Evolutionary conservation across 1,140 invertebrate species (phyloP).

Genomic region (Conus betulinus): DNA sequence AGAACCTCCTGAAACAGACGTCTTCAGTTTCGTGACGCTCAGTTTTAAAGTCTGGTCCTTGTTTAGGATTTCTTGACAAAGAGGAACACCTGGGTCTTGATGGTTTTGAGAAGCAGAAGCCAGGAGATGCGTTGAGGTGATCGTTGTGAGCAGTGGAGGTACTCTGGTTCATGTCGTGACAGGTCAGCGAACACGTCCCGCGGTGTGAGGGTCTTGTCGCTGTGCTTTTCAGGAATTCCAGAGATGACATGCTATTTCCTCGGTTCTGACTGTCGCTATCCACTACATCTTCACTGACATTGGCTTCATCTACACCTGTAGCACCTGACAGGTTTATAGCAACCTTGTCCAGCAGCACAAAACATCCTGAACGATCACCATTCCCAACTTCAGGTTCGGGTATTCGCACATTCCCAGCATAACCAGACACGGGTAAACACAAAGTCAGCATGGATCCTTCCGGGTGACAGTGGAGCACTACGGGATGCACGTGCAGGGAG

Average conservation of each 20-base stretch:
- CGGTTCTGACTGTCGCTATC: not conserved
- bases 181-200: too few species aligned
- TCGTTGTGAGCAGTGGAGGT: not conserved
- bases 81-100: not conserved
- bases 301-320: too few species aligned
- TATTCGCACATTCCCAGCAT: too few species aligned
- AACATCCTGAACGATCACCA: not conserved
- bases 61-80: not conserved
- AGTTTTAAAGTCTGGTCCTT: not conserved
- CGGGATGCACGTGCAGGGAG: constrained; percentile 17
- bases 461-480: not conserved
- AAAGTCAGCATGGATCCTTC: not conserved
- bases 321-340: not conserved
- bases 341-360: not conserved
- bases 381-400: not conserved
- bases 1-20: too few species aligned
- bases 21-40: not conserved
- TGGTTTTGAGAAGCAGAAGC: not conserved
- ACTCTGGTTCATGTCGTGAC: too few species aligned
- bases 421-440: not conserved
- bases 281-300: not conserved
- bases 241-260: not conserved
- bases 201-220: too few species aligned
- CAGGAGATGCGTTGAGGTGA: not conserved
- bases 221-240: not conserved